Evolutionary conservation across 2,113 vertebrate genomes (phyloP).

Genomic region (Edolisoma coerulescens): DNA sequence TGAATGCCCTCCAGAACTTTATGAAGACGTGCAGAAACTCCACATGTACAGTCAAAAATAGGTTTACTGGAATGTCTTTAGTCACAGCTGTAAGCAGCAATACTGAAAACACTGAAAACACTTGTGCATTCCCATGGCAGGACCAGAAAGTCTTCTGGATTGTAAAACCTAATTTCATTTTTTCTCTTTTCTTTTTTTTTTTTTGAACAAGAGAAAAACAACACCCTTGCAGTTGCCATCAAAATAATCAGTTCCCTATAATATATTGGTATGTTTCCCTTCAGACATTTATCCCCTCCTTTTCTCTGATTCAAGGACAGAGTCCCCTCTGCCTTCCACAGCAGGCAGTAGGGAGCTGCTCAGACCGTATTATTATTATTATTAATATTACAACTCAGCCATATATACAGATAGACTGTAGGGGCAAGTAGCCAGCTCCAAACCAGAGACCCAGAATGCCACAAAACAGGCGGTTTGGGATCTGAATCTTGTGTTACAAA

Average conservation of each 20-base stretch:
- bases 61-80: conserved; percentile 75
- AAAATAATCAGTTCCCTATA: not conserved
- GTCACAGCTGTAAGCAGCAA: conserved; percentile 65
- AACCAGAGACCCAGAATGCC: conserved; percentile 49
- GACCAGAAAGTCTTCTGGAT: conserved; percentile 24
- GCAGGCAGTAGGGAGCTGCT: conserved; percentile 1
- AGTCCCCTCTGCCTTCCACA: not conserved
- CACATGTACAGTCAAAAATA: conserved; percentile 67
- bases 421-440: conserved; percentile 63
- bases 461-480: not conserved
- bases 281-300: not conserved
- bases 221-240: not conserved
- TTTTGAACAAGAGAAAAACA: not conserved
- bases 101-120: conserved; percentile 61
- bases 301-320: not conserved
- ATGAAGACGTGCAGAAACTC: not conserved
- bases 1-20: not conserved
- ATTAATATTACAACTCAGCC: conserved; percentile 46
- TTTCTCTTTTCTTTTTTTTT: not conserved
- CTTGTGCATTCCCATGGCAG: conserved; percentile 56
- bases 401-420: conserved; percentile 55
- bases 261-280: not conserved
- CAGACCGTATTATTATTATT: not conserved
- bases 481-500: conserved; percentile 27
- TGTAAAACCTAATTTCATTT: conserved; percentile 7